Base-by-base conservation (phyloP, 2,113 vertebrate genomes). In the Chamaea fasciata region DNA sequence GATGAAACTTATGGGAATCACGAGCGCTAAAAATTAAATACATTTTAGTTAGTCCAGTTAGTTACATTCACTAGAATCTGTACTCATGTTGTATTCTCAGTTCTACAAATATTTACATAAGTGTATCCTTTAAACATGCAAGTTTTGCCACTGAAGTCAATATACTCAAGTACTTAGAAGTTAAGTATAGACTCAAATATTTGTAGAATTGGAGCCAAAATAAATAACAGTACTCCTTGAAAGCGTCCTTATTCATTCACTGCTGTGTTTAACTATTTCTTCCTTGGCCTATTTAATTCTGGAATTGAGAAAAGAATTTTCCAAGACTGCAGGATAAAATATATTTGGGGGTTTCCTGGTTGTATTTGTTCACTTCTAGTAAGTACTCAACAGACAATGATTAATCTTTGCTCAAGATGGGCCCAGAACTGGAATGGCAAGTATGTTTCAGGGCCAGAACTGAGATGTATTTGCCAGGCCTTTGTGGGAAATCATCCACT, bases 111-210 rank as follows among this genome's bases (percentile, higher is more conserved):
- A 92, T 90, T 96, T 90, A 70, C 10, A 8, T 47, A 86, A 37
- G 65, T 83, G 63, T 67, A 88, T 47, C 85, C 78, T 83, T 92
- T 88, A 83, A 78, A 88, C 22, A 83, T 41, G 27, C n/a, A 88
- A 63, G 39, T 90, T 83, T 52, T 77, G 71, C 24, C 42, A 88
- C 82, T 92, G 75, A 94, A 95, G 46, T 63, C 47, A 88, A 85
- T 15, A 20, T 79, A 62, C 74, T 94, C 69, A 77, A 83, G 24
- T 59, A 90, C 50, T 88, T 80, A 88, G 21, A 82, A 94, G 57
- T 77, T 83, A 91, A 95, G 60, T 41, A 90, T 56, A 84, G 20
- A 42, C 56, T 85, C 79, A 92, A 90, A 83, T 92, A 94, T 91
- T 94, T 89, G 86, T 70, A 95, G 55, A 77, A 89, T 20, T 68